phyloP scores from a whole-genome alignment of 2,797 vertebrate species.

The Cuculus canorus region DNA sequence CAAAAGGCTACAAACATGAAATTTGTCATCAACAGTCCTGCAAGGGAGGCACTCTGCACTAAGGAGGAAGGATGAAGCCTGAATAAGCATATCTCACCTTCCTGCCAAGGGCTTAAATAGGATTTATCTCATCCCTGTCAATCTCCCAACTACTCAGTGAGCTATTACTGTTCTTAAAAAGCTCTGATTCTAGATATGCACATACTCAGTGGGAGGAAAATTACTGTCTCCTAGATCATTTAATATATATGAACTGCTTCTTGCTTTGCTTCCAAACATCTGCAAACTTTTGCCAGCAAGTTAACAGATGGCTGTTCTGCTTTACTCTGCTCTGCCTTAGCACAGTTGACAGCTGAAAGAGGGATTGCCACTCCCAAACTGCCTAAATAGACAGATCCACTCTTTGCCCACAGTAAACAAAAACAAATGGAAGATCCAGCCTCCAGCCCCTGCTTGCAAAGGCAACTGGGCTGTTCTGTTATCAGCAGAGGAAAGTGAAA shows the following conservation, averaged over 20 bases:
- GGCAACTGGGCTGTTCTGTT: neutral
- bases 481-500: neutral
- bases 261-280: neutral
- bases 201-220: neutral
- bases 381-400: neutral
- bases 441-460: neutral
- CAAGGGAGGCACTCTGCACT: neutral
- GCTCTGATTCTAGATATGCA: neutral
- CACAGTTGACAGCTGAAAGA: neutral
- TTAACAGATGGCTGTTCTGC: neutral
- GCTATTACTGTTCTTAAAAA: neutral
- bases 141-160: neutral
- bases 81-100: neutral
- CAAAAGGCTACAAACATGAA: neutral
- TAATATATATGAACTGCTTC: neutral
- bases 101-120: neutral
- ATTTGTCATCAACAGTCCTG: rapidly evolving
- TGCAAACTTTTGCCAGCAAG: neutral
- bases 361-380: neutral
- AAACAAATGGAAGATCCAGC: neutral
- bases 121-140: neutral
- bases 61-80: neutral
- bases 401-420: neutral
- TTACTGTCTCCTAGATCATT: neutral
- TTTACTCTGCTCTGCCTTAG: neutral